These are phyloP conservation scores for Dendrolimus kikuchii DNA, from an alignment of 1,140 invertebrate genomes.

Conservation along the genomic window DNA sequence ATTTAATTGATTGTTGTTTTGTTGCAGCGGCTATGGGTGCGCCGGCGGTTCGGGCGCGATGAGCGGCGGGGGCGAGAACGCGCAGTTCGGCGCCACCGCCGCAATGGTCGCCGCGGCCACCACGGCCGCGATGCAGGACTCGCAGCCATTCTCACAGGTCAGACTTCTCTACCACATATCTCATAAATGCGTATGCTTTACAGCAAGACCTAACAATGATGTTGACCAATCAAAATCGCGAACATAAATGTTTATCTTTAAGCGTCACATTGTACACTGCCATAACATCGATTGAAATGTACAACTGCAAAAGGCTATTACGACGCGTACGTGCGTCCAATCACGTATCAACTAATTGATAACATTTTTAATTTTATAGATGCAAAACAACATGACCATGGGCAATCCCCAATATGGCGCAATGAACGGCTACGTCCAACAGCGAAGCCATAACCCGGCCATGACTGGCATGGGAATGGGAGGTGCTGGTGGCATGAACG, in stretches of 20 bases:
- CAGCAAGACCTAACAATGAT: too few species aligned
- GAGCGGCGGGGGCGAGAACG: slow-evolving; percentile 69
- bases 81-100: slow-evolving; percentile 69
- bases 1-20: slow-evolving; percentile 9
- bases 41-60: slow-evolving; percentile 70
- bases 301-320: not conserved
- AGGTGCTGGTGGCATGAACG: slow-evolving; percentile 75
- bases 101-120: slow-evolving; percentile 69
- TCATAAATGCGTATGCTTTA: not conserved
- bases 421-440: slow-evolving; percentile 71
- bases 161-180: not conserved
- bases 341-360: slow-evolving; percentile 10
- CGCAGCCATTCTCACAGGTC: slow-evolving; percentile 71
- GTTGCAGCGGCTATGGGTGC: slow-evolving; percentile 67
- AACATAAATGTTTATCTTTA: too few species aligned
- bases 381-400: slow-evolving; percentile 73
- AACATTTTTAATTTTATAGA: slow-evolving; percentile 44
- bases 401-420: slow-evolving; percentile 69
- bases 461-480: slow-evolving; percentile 78
- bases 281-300: too few species aligned
- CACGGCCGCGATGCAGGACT: slow-evolving; percentile 70
- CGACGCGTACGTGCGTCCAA: slow-evolving; percentile 6
- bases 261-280: too few species aligned
- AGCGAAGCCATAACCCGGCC: slow-evolving; percentile 68
- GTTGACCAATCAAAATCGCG: too few species aligned